Evolutionary conservation across 2,888 invertebrate species (phyloP), one percentile per base, ranked within the genome.

Genomic region (Apodemia mormo): DNA sequence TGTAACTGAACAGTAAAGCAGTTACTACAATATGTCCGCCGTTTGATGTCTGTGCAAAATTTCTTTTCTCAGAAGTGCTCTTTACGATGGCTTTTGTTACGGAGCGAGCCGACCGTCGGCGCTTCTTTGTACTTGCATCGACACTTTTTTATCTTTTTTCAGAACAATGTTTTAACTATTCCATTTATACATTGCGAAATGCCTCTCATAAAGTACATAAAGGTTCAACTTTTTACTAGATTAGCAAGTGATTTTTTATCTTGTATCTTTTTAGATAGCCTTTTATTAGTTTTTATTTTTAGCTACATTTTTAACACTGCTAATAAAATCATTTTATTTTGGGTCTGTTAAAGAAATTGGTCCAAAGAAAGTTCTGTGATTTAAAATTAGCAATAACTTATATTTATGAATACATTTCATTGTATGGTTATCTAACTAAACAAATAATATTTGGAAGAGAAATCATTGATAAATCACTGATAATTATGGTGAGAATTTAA

Each of bases 11-110:
- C 64, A 33, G 64, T 64, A 64, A 64, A 37, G n/a, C 8, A n/a
- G 33, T 37, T n/a, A 64, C 64, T 61, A 65, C 68, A 65, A 58
- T 68, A 66, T 64, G 37, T 64, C n/a, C 64, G 64, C 14, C 33
- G 30, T 33, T 64, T 64, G 33, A 37, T 64, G 64, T 68, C 78
- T 86, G 89, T 84, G 90, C 90, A 89, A 91, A 89, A 92, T 89
- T 87, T 91, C 87, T 89, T 89, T 90, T 91, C 90, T 80, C 74
- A 81, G 88, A 88, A 89, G 82, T 84, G 85, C 83, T 80, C 81
- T 89, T 91, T 90, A 91, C 79, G 86, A 85, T 73, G 68, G 75
- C 81, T 83, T 88, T 89, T 89, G 88, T 89, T 84, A 80, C 79
- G 82, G 76, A 74, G 73, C 78, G 43, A 14, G 61, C 37, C 37